Evolutionary conservation across 2,113 vertebrate genomes (phyloP).

Genomic region (Tauraco erythrolophus): DNA sequence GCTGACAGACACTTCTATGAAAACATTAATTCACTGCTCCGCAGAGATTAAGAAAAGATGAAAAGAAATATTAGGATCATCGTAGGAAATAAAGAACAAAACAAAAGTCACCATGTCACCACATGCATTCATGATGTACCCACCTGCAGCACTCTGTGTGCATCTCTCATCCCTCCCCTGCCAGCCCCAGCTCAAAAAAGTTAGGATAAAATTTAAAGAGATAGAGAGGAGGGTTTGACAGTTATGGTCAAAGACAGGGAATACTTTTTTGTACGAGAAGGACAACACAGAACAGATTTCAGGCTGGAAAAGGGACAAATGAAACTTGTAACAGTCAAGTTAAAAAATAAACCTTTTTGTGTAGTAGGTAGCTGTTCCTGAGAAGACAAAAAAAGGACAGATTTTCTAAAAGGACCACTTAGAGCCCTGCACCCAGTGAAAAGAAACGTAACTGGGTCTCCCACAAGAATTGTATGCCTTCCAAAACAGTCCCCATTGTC

Average conservation of each 20-base stretch:
- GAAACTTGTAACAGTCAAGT: background rate
- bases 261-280: background rate
- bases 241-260: background rate
- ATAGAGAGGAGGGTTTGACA: background rate
- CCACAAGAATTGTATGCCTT: background rate
- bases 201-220: background rate
- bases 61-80: constrained; percentile 47
- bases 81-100: constrained; percentile 27
- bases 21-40: constrained; percentile 59
- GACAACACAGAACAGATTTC: background rate
- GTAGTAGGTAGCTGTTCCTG: background rate
- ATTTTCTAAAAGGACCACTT: background rate
- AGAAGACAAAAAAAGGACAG: background rate
- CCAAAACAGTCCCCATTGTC: background rate
- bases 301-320: background rate
- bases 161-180: background rate
- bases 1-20: constrained; percentile 50
- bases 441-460: background rate
- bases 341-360: background rate
- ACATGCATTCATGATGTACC: background rate
- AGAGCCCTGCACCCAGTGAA: background rate
- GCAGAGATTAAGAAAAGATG: constrained; percentile 32
- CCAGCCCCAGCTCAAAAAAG: background rate
- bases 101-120: constrained; percentile 26
- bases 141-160: background rate